These are phyloP conservation scores for Plecturocebus donacophilus DNA, from an alignment of 2,113 vertebrate genomes.

Conservation along the genomic window DNA sequence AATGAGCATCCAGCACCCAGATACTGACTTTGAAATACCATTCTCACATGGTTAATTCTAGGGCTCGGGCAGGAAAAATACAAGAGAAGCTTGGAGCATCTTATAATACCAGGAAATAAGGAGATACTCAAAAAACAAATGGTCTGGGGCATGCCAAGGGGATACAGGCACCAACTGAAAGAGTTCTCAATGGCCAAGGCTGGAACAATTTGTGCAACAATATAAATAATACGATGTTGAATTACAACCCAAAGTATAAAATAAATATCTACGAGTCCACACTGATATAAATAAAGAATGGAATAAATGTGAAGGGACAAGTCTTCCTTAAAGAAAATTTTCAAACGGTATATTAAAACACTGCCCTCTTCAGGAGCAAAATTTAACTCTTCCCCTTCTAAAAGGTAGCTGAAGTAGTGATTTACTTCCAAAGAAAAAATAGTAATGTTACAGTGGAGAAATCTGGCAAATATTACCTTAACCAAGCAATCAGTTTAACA, in stretches of 20 bases:
- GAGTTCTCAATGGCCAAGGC: neutral
- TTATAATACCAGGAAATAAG: neutral
- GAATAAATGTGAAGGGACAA: neutral
- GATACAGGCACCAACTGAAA: neutral
- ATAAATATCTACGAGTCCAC: neutral
- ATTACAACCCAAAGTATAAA: neutral
- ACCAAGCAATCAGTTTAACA: neutral
- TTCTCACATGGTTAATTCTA: neutral
- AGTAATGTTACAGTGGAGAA: neutral
- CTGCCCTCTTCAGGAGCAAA: neutral
- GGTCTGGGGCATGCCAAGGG: no score
- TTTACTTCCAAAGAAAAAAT: neutral
- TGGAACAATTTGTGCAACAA: neutral
- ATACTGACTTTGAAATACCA: neutral
- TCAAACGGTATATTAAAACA: neutral
- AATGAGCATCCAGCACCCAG: neutral
- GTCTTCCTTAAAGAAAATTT: neutral
- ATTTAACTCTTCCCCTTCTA: neutral
- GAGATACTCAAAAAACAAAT: neutral
- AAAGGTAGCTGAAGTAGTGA: neutral
- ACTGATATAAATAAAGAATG: neutral
- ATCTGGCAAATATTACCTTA: neutral
- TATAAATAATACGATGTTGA: rapidly evolving
- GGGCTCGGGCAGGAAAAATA: neutral
- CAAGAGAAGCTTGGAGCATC: neutral